Conservation (phyloP, 53 echinoderm and acorn worm species). For the Temnopleurus reevesii region DNA sequence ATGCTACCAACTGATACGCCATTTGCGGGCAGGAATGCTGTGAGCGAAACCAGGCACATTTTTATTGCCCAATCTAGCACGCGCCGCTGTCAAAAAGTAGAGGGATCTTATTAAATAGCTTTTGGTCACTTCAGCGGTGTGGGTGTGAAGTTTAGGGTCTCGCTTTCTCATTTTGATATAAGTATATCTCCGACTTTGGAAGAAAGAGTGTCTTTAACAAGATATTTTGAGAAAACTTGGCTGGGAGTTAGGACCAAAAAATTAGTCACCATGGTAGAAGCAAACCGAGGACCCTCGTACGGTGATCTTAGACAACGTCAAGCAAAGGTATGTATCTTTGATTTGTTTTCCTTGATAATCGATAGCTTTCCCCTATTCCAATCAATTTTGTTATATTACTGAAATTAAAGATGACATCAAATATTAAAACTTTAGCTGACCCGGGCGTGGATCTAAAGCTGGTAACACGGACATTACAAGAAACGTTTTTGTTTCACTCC, state of each 20-base stretch:
- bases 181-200: background rate
- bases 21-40: background rate
- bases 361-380: too few relatives aligned
- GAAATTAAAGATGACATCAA: too few relatives aligned
- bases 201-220: background rate
- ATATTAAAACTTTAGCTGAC: too few relatives aligned
- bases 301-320: constrained; percentile 27
- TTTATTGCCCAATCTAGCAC: background rate
- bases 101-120: background rate
- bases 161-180: background rate
- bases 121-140: background rate
- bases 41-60: background rate
- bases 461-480: too few relatives aligned
- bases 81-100: background rate
- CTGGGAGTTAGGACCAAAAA: background rate
- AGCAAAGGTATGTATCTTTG: constrained; percentile 17
- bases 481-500: too few relatives aligned
- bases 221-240: background rate
- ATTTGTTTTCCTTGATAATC: too few relatives aligned
- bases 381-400: too few relatives aligned
- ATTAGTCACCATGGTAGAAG: background rate
- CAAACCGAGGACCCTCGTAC: constrained; percentile 33
- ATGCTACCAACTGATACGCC: background rate
- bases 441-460: too few relatives aligned
- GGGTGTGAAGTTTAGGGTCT: background rate